Evolutionary conservation across 2,113 vertebrate species (phyloP), one percentile per base, ranked within the genome.

Genomic region (Bucco capensis): DNA sequence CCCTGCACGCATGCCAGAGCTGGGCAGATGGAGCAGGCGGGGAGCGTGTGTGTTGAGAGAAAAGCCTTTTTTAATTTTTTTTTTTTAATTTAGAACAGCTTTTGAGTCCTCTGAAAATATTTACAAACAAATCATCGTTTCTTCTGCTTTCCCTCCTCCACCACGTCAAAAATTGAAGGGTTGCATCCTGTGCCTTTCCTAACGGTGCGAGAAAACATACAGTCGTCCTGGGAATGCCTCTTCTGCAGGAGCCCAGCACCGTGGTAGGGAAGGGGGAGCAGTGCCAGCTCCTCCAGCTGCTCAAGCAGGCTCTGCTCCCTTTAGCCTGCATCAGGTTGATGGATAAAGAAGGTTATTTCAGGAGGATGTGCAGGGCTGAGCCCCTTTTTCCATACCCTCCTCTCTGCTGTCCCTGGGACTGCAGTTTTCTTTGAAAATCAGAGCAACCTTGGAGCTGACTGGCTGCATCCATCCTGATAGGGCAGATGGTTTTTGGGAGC

Each of bases 111-210:
- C 80, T 54, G 72, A 66, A 91, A 94, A 95, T 95, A 95, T 95
- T 96, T 95, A 69, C 94, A 94, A 95, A 94, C 92, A 88, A 80
- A 71, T 86, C 88, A 66, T 58, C 18, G 0, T 93, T 83, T 92
- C 88, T 92, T 91, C 85, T 95, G 94, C 90, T 95, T 93, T 95
- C 50, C 88, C 83, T 94, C 86, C 88, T 92, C 92, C 94, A 90
- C 76, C 54, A 42, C 38, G 5, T 93, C 92, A 90, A 88, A 88
- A n/a, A 15, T 61, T 89, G 93, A 88, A 85, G 80, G 92, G 83
- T 64, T 88, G 91, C 86, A 81, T 92, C 86, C 83, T 51, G 91
- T 1, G 28, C 88, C 86, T 93, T 88, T 73, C 88, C 83, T 57
- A 37, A 11, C 3, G 1, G 85, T 73, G 76, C 0, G 3, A 77